Conservation (phyloP, 2,888 invertebrate species). For the Tetropium fuscum region DNA sequence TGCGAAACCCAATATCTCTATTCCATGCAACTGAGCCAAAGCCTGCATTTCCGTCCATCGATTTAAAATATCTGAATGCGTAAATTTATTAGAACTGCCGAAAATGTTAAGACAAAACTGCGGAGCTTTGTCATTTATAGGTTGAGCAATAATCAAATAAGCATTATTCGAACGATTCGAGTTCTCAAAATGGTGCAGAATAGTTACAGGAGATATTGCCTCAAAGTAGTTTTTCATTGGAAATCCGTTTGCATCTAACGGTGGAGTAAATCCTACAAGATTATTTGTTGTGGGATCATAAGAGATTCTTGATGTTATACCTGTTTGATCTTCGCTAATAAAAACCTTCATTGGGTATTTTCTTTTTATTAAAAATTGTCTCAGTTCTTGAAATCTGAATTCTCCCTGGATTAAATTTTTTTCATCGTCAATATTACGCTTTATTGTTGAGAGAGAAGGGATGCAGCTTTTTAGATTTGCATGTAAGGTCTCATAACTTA, state of each 20-base stretch:
- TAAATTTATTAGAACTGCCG: constrained; percentile 39
- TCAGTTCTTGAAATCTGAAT: constrained; percentile 12
- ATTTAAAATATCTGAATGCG: constrained; percentile 25
- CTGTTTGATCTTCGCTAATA: constrained; percentile 32
- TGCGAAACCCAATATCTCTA: constrained; percentile 27
- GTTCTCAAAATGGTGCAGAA: constrained; percentile 9
- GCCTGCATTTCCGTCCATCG: constrained; percentile 30
- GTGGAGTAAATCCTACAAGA: constrained; percentile 27
- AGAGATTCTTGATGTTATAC: constrained; percentile 13
- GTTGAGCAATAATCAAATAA: constrained; percentile 31
- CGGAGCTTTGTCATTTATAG: constrained; percentile 21
- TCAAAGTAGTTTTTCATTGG: constrained; percentile 10
- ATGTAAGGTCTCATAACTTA: background rate
- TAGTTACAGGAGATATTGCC: background rate
- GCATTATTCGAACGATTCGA: constrained; percentile 1
- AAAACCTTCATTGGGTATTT: constrained; percentile 23
- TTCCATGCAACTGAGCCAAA: constrained; percentile 18
- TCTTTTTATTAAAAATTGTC: constrained; percentile 12
- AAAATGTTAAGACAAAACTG: constrained; percentile 35
- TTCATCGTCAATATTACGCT: constrained; percentile 10
- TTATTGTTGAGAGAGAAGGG: constrained; percentile 6
- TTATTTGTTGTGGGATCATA: constrained; percentile 25
- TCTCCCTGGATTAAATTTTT: constrained; percentile 12
- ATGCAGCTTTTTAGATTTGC: background rate
- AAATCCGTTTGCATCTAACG: constrained; percentile 11